Conservation (phyloP, 2,113 vertebrate species). For the Gobio gobio region DNA sequence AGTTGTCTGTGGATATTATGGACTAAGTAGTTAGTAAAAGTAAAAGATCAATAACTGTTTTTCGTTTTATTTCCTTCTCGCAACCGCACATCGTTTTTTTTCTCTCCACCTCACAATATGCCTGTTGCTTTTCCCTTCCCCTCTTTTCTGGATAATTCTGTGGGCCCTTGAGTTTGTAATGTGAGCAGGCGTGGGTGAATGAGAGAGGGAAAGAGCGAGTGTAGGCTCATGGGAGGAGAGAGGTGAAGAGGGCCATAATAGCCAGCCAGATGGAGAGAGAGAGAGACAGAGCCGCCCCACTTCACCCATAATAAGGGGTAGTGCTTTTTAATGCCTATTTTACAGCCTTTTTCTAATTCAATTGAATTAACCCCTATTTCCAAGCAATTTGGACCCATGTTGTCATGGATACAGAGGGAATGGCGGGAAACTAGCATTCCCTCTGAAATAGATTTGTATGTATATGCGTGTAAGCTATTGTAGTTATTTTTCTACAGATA, state of each 20-base stretch:
- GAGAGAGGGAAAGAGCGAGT: constrained; percentile 27
- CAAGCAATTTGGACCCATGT: constrained; percentile 53
- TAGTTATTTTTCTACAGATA: background rate
- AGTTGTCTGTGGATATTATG: background rate
- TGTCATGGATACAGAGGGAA: constrained; percentile 54
- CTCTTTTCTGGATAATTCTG: constrained; percentile 32
- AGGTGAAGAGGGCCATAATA: constrained; percentile 60
- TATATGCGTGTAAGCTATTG: background rate
- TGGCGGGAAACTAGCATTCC: constrained; percentile 1
- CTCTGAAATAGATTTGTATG: background rate
- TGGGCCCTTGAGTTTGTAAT: constrained; percentile 56
- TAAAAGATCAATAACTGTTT: constrained; percentile 7
- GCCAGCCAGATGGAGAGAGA: constrained; percentile 48
- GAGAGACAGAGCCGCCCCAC: constrained; percentile 50
- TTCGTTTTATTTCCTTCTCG: constrained; percentile 21
- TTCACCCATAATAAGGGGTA: constrained; percentile 64
- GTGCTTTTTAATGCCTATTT: constrained; percentile 66
- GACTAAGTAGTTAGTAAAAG: background rate
- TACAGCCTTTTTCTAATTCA: constrained; percentile 56
- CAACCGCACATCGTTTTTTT: background rate
- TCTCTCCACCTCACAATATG: background rate
- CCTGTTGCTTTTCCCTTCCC: constrained; percentile 37
- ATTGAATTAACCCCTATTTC: constrained; percentile 66
- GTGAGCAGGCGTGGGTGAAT: constrained; percentile 50
- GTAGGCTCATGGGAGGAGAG: constrained; percentile 51